Evolutionary conservation across 2,888 invertebrate genomes (phyloP), one percentile per base, ranked within the genome.

Genomic region (Hydriomena furcata): DNA sequence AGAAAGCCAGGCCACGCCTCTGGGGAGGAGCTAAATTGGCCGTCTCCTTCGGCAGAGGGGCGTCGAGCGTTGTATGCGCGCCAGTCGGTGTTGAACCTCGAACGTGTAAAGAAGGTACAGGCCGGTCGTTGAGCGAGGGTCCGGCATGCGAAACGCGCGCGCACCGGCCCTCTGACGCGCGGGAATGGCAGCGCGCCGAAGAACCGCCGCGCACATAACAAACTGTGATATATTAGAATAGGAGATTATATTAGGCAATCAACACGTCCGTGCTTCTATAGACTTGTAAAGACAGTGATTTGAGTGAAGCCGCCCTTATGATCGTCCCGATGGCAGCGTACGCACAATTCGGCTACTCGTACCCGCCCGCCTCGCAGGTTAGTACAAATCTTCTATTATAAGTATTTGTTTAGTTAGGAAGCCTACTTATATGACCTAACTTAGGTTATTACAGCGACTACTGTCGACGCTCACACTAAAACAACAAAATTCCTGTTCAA

Each of bases 351-450:
- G 96, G 97, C 92, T 97, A 97, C 89, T 93, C 95, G 76, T 97
- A 97, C 92, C 95, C 96, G 93, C 93, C 97, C 93, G 95, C 96
- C 81, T 95, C 96, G 75, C 97, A 97, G 96, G 97, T 97, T 91
- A 92, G 93, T 46, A 11, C 36, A 5, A 17, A 13, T 7, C 5
- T 2, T 21, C 24, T 13, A n/a, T 17, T 34, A 12, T 5, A n/a
- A n/a, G n/a, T n/a, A n/a, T n/a, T 31, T 42, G 23, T 23, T 24
- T 32, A 32, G n/a, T n/a, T n/a, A n/a, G n/a, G n/a, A n/a, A n/a
- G n/a, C n/a, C n/a, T n/a, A n/a, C n/a, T n/a, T n/a, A n/a, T n/a
- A n/a, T n/a, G n/a, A n/a, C n/a, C n/a, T n/a, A n/a, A n/a, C n/a
- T n/a, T n/a, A n/a, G n/a, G n/a, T n/a, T n/a, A n/a, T n/a, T n/a